phyloP scores from a whole-genome alignment of 2,797 vertebrate species.

The Amphiprion clarkii region DNA sequence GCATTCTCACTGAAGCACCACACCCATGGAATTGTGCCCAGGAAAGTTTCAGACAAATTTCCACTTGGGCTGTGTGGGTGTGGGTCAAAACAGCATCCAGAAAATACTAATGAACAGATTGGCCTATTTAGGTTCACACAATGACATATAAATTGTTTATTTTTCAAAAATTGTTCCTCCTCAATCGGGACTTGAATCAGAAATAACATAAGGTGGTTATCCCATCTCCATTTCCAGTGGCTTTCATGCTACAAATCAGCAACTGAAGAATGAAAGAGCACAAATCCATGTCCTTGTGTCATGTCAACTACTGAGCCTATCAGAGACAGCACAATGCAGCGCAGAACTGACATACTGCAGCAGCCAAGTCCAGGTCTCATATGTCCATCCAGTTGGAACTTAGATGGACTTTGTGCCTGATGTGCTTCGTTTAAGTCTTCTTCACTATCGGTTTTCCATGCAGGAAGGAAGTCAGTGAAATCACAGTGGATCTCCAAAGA shows the following conservation, averaged over 20 bases:
- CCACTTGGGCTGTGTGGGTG: constrained; percentile 53
- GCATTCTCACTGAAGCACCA: constrained; percentile 51
- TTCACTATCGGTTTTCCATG: constrained; percentile 44
- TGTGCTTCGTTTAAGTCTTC: neutral
- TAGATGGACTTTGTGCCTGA: constrained; percentile 23
- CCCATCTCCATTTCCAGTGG: constrained; percentile 2
- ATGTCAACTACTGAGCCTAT: constrained; percentile 43
- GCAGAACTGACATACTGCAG: constrained; percentile 12
- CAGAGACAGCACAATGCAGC: constrained; percentile 25
- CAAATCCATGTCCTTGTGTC: neutral
- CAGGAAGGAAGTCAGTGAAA: constrained; percentile 54
- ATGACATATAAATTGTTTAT: constrained; percentile 4
- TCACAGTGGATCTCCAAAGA: constrained; percentile 26
- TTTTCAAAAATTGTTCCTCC: neutral
- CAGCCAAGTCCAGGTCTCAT: constrained; percentile 41
- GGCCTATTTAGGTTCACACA: constrained; percentile 21
- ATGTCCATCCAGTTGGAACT: constrained; percentile 50
- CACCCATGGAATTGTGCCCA: constrained; percentile 68
- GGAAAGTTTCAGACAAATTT: constrained; percentile 67
- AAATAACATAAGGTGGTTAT: neutral
- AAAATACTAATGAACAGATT: constrained; percentile 34
- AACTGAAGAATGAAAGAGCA: neutral
- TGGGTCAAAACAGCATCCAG: constrained; percentile 46
- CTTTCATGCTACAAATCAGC: constrained; percentile 18
- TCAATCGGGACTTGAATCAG: constrained; percentile 4